A percentile compares a stretch with the other conserved stretches of the same genome.
Evolutionary conservation across 2,797 vertebrate species (phyloP).

Genomic region (Aselliscus stoliczkanus): DNA sequence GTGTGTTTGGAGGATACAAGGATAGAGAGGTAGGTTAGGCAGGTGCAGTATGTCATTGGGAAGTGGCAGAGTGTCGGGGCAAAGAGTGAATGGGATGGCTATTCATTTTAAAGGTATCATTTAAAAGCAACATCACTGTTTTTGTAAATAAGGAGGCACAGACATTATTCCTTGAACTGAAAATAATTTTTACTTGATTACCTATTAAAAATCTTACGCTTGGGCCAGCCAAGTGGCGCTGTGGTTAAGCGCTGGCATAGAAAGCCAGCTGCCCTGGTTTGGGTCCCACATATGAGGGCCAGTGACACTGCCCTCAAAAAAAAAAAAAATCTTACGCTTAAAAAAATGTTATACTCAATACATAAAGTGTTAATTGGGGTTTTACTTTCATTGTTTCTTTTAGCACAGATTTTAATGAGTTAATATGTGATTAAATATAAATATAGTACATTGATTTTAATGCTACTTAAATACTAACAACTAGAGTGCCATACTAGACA

Average conservation of each 20-base stretch:
- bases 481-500: neutral
- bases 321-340: neutral
- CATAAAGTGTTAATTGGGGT: neutral
- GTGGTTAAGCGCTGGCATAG: no score
- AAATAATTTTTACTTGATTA: neutral
- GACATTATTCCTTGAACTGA: neutral
- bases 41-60: neutral
- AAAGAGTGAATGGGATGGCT: neutral
- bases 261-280: no score
- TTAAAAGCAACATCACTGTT: neutral
- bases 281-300: no score
- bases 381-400: neutral
- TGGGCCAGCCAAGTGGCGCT: no score
- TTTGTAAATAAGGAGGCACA: neutral
- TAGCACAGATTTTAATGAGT: neutral
- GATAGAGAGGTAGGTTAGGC: neutral
- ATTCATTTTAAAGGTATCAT: neutral
- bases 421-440: neutral
- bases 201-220: neutral
- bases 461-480: neutral
- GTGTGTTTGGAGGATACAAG: neutral
- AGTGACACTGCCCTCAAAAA: no score
- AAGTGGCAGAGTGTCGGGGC: neutral
- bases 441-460: neutral
- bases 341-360: neutral